A percentile compares a stretch with the other conserved stretches of the same genome.
Evolutionary conservation across 2,113 vertebrate species (phyloP).

Genomic region (Megaleporinus macrocephalus): DNA sequence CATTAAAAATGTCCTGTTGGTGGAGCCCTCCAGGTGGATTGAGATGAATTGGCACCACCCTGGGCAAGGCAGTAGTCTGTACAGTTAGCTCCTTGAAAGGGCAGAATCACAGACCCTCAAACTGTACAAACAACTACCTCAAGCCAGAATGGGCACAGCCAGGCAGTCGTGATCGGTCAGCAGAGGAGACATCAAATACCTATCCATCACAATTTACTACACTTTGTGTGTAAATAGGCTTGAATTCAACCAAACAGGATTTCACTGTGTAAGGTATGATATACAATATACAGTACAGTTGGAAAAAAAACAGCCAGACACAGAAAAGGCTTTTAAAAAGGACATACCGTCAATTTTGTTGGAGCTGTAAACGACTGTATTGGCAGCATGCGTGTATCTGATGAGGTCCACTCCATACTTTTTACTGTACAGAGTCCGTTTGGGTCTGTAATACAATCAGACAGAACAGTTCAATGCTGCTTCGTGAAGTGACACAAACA

Average conservation of each 20-base stretch:
- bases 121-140: slow-evolving; percentile 99
- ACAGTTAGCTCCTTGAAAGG: slow-evolving; percentile 99
- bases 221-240: too few relatives aligned
- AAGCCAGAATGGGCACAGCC: slow-evolving; percentile 87
- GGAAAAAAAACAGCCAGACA: neutral
- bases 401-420: slow-evolving; percentile 99
- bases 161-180: neutral
- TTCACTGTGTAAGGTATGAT: too few relatives aligned
- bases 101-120: slow-evolving; percentile 99
- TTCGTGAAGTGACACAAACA: too few relatives aligned
- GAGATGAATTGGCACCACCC: slow-evolving; percentile 82
- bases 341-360: slow-evolving; percentile 99
- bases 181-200: neutral
- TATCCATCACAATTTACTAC: too few relatives aligned
- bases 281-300: neutral
- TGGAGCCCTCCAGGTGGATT: slow-evolving; percentile 12
- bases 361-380: slow-evolving; percentile 99
- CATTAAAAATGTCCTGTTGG: neutral
- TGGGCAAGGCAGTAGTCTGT: slow-evolving; percentile 99
- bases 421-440: slow-evolving; percentile 98
- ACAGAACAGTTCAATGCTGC: neutral
- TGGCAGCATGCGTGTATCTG: slow-evolving; percentile 97
- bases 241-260: neutral
- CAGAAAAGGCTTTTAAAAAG: neutral
- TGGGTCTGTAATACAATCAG: slow-evolving; percentile 81